Percentiles rank a stretch among this genome's conserved stretches.
Conservation (phyloP, 2,888 invertebrate species). For the Drosophila meridiana region DNA sequence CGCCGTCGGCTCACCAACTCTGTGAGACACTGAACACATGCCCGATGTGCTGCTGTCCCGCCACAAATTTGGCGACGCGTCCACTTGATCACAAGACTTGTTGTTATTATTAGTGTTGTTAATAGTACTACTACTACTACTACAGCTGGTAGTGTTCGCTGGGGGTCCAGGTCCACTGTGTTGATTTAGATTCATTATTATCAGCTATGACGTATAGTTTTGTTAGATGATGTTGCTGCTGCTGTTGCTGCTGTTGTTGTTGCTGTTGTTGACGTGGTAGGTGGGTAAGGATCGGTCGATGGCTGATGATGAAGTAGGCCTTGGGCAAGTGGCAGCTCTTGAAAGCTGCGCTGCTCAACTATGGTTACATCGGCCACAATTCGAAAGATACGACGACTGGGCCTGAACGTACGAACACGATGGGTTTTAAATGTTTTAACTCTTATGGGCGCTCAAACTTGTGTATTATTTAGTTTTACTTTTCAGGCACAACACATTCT, state of each 20-base stretch:
- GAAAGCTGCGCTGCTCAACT: conserved; percentile 5
- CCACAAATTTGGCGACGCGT: conserved; percentile 53
- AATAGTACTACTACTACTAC: conserved; percentile 12
- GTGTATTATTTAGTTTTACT: conserved; percentile 1
- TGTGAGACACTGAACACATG: conserved; percentile 44
- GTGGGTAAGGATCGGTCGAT: conserved; percentile 14
- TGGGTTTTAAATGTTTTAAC: conserved; percentile 3
- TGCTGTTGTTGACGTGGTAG: background rate
- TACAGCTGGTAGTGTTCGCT: conserved; percentile 14
- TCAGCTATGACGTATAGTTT: conserved; percentile 80
- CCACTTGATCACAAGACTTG: conserved; percentile 58
- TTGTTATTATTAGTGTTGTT: conserved; percentile 3
- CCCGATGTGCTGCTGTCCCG: conserved; percentile 53
- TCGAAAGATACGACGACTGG: conserved; percentile 3
- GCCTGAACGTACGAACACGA: conserved; percentile 26
- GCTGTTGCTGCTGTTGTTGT: background rate
- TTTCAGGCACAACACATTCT: conserved; percentile 45
- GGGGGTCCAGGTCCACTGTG: conserved; percentile 85
- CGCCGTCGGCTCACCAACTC: conserved; percentile 18
- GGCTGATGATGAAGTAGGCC: conserved; percentile 24
- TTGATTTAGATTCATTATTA: conserved; percentile 85
- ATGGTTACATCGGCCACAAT: conserved; percentile 26
- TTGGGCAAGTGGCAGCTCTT: conserved; percentile 7
- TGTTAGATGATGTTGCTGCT: background rate
- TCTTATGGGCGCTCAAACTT: conserved; percentile 16